phyloP scores from a whole-genome alignment of 2,113 vertebrate species.

The Procapra przewalskii region DNA sequence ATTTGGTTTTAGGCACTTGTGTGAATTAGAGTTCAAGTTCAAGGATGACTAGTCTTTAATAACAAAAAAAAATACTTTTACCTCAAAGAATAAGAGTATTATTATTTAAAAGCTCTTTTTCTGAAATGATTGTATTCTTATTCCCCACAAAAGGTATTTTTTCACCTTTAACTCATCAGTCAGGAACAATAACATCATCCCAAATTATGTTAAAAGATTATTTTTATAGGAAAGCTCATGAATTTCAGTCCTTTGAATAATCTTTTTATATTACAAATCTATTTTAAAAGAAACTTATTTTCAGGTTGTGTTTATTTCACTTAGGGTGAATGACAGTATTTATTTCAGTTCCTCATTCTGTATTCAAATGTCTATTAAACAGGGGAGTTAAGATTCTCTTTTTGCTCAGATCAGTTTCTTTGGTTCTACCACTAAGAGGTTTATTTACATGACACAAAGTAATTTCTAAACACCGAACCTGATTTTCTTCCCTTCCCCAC shows the following conservation, averaged over 20 bases:
- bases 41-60: constrained; percentile 36
- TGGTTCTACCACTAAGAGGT: constrained; percentile 36
- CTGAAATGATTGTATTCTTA: constrained; percentile 22
- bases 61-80: constrained; percentile 33
- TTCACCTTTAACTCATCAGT: constrained; percentile 42
- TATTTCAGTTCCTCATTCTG: constrained; percentile 49
- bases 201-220: constrained; percentile 51
- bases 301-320: constrained; percentile 51
- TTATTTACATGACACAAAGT: constrained; percentile 46
- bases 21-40: constrained; percentile 50
- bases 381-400: constrained; percentile 49
- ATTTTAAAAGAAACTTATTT: constrained; percentile 57
- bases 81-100: constrained; percentile 30
- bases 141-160: background rate
- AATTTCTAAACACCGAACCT: constrained; percentile 48
- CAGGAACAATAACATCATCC: background rate
- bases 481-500: background rate
- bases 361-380: constrained; percentile 55
- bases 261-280: constrained; percentile 45
- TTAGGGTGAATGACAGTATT: constrained; percentile 63
- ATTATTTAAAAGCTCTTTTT: constrained; percentile 29
- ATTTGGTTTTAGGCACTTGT: constrained; percentile 51
- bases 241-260: constrained; percentile 50
- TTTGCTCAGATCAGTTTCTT: constrained; percentile 53
- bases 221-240: constrained; percentile 40